Evolutionary conservation across 2,888 invertebrate genomes (phyloP).

Genomic region (Noctua comes): DNA sequence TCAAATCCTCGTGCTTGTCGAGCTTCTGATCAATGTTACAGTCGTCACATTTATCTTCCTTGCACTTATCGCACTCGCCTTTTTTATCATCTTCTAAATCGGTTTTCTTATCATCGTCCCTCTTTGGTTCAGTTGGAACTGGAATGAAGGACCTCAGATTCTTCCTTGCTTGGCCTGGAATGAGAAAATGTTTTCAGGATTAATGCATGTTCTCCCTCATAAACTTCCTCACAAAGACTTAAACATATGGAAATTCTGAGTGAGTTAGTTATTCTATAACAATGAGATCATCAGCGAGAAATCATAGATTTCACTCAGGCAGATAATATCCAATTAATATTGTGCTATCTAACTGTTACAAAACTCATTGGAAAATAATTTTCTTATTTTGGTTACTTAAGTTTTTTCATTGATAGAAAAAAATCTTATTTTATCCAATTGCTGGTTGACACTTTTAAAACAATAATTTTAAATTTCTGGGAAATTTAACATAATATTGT

Average conservation of each 20-base stretch:
- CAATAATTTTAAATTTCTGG: background rate
- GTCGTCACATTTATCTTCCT: slow-evolving; percentile 80
- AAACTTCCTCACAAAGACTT: background rate
- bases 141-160: slow-evolving; percentile 86
- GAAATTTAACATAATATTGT: background rate
- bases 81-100: slow-evolving; percentile 79
- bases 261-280: background rate
- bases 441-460: background rate
- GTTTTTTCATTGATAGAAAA: background rate
- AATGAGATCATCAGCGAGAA: background rate
- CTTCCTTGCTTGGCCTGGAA: slow-evolving; percentile 85
- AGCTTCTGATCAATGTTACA: slow-evolving; percentile 77
- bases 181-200: slow-evolving; percentile 10
- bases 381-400: background rate
- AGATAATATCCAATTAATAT: background rate
- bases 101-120: slow-evolving; percentile 82
- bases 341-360: background rate
- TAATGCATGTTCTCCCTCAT: background rate
- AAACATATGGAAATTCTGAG: background rate
- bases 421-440: background rate
- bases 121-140: slow-evolving; percentile 81
- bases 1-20: slow-evolving; percentile 81
- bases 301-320: background rate
- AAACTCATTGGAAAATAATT: background rate
- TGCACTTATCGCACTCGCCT: slow-evolving; percentile 80